Conservation (phyloP, 2,113 vertebrate species). For the human (Homo sapiens) region DNA sequence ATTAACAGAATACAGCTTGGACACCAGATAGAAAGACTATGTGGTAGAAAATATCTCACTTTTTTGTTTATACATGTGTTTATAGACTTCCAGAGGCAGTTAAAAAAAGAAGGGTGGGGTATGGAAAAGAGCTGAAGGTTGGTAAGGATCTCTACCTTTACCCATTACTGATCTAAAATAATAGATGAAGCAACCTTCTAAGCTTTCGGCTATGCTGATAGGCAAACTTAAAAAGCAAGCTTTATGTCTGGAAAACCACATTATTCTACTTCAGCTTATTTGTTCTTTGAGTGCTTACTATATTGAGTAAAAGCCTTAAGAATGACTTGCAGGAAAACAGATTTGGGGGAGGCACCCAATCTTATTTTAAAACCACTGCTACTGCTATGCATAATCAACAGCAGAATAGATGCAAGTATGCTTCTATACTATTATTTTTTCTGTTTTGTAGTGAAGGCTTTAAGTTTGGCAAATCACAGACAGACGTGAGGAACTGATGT, state of each 20-base stretch:
- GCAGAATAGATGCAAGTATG: neutral
- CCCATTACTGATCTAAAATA: neutral
- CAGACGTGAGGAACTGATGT: neutral
- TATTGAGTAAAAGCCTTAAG: neutral
- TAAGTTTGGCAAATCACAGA: slow-evolving; percentile 27
- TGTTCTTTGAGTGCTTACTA: neutral
- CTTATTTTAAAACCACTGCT: neutral
- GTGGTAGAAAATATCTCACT: slow-evolving; percentile 21
- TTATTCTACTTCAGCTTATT: neutral
- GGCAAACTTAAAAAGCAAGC: slow-evolving; percentile 24
- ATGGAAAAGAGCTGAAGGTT: slow-evolving; percentile 23
- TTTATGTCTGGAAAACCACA: neutral
- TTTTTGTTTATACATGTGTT: neutral
- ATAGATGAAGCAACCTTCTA: neutral
- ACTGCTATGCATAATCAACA: neutral
- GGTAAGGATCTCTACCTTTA: neutral
- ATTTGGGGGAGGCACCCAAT: neutral
- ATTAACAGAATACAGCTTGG: slow-evolving; percentile 33
- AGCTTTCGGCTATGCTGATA: neutral
- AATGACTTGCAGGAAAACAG: slow-evolving; percentile 15
- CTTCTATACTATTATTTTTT: neutral
- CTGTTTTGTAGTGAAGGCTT: neutral
- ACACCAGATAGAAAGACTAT: slow-evolving; percentile 33
- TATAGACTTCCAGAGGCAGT: neutral
- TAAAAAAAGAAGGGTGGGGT: neutral